Evolutionary conservation across 2,113 vertebrate genomes (phyloP).

Genomic region (Capreolus pygargus): DNA sequence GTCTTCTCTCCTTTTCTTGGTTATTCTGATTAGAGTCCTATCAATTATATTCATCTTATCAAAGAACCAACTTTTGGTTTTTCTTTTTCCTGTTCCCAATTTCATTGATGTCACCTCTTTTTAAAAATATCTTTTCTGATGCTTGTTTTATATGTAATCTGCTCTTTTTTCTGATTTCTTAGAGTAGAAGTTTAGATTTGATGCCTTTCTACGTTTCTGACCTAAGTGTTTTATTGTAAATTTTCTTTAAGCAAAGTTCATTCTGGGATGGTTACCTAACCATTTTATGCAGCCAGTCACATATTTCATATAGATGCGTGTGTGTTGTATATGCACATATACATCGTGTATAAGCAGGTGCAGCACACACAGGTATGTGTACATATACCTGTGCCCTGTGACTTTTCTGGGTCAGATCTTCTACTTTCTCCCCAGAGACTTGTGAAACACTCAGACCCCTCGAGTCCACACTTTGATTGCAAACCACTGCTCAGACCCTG

Average conservation of each 20-base stretch:
- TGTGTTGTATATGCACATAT: rapidly evolving
- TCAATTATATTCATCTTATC: background rate
- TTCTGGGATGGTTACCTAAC: background rate
- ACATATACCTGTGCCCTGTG: rapidly evolving
- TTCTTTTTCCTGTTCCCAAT: background rate
- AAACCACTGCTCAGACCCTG: rapidly evolving
- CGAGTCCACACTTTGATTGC: background rate
- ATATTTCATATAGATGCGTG: rapidly evolving
- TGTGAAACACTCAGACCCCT: background rate
- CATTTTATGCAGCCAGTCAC: too few species aligned
- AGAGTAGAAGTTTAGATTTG: background rate
- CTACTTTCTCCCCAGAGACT: too few species aligned
- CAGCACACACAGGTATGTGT: too few species aligned
- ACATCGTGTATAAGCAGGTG: rapidly evolving
- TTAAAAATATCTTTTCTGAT: background rate
- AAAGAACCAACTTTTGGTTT: background rate
- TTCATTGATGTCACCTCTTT: background rate
- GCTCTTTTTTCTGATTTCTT: background rate
- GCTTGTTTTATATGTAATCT: background rate
- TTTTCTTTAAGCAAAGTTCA: background rate
- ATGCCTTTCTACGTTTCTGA: background rate
- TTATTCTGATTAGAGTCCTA: background rate
- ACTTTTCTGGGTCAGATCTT: background rate
- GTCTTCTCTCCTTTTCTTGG: background rate
- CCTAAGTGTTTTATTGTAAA: background rate